Conservation (phyloP, 2,113 vertebrate genomes). For the Aldabrachelys gigantea region DNA sequence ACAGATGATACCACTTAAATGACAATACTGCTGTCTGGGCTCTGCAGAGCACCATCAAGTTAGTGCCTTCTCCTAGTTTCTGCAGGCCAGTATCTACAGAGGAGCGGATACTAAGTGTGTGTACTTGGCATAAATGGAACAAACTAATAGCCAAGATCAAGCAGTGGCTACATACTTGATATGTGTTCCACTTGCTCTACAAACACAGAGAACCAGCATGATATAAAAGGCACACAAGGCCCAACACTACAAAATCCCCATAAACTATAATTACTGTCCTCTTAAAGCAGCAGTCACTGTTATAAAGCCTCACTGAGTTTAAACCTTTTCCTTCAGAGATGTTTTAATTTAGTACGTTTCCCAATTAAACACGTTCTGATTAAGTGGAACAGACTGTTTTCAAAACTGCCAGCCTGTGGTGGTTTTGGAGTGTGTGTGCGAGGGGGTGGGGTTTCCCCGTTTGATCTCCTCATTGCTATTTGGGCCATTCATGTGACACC, state of each 20-base stretch:
- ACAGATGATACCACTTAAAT: background rate
- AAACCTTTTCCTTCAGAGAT: slow-evolving; percentile 5
- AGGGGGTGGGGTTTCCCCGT: background rate
- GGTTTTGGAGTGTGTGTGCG: background rate
- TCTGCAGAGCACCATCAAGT: background rate
- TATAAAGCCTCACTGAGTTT: background rate
- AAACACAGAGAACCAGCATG: background rate
- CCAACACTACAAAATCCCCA: background rate
- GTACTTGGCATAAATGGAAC: background rate
- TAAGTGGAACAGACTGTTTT: background rate
- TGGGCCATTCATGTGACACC: slow-evolving; percentile 63
- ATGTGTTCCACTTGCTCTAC: background rate
- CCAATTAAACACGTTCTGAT: background rate
- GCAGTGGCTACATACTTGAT: background rate
- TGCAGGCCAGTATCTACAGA: background rate
- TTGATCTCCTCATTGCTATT: slow-evolving; percentile 38
- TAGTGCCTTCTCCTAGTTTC: no score
- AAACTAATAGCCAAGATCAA: slow-evolving; percentile 14
- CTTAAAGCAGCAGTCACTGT: background rate
- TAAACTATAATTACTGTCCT: background rate
- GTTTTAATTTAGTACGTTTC: background rate
- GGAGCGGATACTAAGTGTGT: background rate
- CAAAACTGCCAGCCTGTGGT: background rate
- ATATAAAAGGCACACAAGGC: background rate
- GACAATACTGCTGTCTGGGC: background rate